A percentile compares a stretch with the other conserved stretches of the same genome.
Conservation (phyloP, 2,888 invertebrate species). For the Tenthredo distinguenda region DNA sequence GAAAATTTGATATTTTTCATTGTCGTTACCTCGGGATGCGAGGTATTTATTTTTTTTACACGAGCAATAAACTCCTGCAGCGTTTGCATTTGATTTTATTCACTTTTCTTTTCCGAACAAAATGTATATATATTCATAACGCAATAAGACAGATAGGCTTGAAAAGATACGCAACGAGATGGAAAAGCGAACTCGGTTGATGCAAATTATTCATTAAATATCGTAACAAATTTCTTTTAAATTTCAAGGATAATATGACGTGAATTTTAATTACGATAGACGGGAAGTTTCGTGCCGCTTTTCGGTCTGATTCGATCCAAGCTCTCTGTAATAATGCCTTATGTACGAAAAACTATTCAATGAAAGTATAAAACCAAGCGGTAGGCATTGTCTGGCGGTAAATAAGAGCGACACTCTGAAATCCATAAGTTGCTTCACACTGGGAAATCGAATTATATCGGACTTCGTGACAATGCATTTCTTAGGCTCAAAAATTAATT, state of each 20-base stretch:
- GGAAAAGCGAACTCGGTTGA: neutral
- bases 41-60: neutral
- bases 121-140: neutral
- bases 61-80: neutral
- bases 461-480: neutral
- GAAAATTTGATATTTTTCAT: neutral
- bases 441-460: neutral
- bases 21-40: neutral
- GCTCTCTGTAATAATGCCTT: neutral
- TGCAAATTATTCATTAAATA: neutral
- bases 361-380: neutral
- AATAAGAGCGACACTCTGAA: neutral
- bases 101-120: neutral
- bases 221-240: neutral
- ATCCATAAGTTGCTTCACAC: neutral
- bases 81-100: neutral
- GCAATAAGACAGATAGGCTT: neutral
- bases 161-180: neutral
- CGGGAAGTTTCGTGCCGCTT: neutral
- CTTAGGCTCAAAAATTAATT: conserved; percentile 11
- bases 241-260: neutral
- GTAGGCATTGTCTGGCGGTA: neutral
- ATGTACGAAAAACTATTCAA: neutral
- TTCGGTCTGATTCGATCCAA: neutral
- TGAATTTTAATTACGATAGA: neutral